phyloP scores from a whole-genome alignment of 2,797 vertebrate genomes.

The Agapornis canus region DNA sequence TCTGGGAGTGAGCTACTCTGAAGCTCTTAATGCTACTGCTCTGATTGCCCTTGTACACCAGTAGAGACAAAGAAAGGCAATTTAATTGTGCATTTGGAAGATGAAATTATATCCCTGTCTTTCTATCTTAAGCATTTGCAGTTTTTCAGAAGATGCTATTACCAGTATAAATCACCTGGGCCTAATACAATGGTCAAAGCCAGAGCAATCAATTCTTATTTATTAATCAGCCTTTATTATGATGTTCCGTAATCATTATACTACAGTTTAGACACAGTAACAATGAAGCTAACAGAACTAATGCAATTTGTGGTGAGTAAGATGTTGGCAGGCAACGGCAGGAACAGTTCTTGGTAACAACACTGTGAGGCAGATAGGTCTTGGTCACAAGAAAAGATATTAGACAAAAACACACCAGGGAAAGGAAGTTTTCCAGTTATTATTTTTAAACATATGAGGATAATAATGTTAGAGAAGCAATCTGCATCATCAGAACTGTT shows the following conservation, averaged over 20 bases:
- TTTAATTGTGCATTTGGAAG: not conserved
- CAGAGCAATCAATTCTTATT: conserved; percentile 63
- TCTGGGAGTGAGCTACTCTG: not conserved
- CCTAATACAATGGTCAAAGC: conserved; percentile 40
- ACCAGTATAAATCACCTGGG: conserved; percentile 41
- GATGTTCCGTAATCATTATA: conserved; percentile 65
- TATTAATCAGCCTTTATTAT: conserved; percentile 60
- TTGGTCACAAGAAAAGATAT: conserved; percentile 47
- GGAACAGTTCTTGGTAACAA: conserved; percentile 64
- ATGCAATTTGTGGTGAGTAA: conserved; percentile 59
- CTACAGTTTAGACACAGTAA: conserved; percentile 58
- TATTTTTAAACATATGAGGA: not conserved
- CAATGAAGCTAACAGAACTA: conserved; percentile 64
- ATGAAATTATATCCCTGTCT: conserved; percentile 3
- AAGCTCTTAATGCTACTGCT: not conserved
- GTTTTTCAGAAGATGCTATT: conserved; percentile 16
- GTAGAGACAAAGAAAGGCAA: conserved; percentile 57
- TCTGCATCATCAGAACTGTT: conserved; percentile 50
- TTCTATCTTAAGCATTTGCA: not conserved
- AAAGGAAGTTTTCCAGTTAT: conserved; percentile 64
- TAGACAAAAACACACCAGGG: conserved; percentile 58
- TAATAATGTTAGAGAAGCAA: conserved; percentile 51
- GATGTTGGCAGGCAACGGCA: conserved; percentile 63
- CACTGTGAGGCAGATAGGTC: conserved; percentile 43
- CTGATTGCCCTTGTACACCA: not conserved